These are phyloP conservation scores for Aythya baeri DNA, from an alignment of 2,113 vertebrate genomes.

Conservation along the genomic window DNA sequence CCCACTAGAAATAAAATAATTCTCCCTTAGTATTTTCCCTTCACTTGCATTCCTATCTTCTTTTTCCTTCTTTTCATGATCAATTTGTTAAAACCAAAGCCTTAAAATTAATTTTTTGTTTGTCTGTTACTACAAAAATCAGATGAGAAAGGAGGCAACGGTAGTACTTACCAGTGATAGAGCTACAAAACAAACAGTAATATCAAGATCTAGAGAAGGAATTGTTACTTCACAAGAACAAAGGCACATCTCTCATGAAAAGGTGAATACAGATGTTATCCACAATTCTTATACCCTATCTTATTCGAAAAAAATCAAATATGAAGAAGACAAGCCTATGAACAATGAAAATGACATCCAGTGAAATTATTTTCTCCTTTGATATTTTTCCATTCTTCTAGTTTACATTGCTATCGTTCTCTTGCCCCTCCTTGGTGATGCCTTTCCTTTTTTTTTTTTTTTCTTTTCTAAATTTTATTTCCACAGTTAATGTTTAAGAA, in stretches of 20 bases:
- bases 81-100: background rate
- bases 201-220: constrained; percentile 78
- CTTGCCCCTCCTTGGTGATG: background rate
- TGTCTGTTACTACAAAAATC: constrained; percentile 58
- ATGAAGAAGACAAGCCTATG: background rate
- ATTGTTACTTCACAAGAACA: constrained; percentile 75
- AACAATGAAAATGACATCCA: background rate
- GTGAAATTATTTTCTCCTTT: background rate
- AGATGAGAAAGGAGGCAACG: constrained; percentile 79
- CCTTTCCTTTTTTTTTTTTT: background rate
- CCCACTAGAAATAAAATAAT: background rate
- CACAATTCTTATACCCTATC: background rate
- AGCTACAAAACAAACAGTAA: constrained; percentile 78
- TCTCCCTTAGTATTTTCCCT: background rate
- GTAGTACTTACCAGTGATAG: constrained; percentile 77
- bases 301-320: background rate
- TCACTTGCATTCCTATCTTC: background rate
- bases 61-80: background rate
- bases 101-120: background rate
- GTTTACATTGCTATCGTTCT: background rate
- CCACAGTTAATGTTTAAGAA: background rate
- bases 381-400: background rate
- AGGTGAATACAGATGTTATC: constrained; percentile 76
- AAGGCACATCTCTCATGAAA: constrained; percentile 78
- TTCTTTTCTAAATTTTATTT: background rate